These are phyloP conservation scores for Rhizoglyphus robini DNA, from an alignment of 1,140 invertebrate species.

Conservation along the genomic window DNA sequence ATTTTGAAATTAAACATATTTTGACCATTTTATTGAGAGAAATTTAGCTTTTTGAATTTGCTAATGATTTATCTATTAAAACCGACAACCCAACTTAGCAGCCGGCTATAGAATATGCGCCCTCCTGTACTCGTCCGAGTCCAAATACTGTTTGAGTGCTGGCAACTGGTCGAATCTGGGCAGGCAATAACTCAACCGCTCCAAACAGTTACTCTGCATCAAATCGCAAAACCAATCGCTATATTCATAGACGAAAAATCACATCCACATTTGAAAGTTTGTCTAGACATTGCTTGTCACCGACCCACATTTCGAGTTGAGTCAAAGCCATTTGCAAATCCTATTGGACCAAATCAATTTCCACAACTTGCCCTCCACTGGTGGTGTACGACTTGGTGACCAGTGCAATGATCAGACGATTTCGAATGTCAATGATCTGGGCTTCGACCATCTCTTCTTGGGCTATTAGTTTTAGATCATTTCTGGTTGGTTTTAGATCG, in stretches of 20 bases:
- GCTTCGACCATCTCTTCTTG: no score
- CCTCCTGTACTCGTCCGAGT: slow-evolving; percentile 27
- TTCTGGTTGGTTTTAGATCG: slow-evolving; percentile 10
- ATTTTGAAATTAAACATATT: no score
- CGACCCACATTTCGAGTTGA: slow-evolving; percentile 28
- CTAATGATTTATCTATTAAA: neutral
- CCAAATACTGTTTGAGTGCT: slow-evolving; percentile 32
- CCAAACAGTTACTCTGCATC: slow-evolving; percentile 34
- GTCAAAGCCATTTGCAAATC: slow-evolving; percentile 30
- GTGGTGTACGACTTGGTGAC: no score
- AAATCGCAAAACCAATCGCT: slow-evolving; percentile 36
- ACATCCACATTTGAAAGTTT: slow-evolving; percentile 39
- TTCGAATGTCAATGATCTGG: no score
- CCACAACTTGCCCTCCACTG: slow-evolving; percentile 28
- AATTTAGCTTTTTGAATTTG: no score
- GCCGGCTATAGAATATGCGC: neutral
- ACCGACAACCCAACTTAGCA: neutral
- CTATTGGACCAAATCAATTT: slow-evolving; percentile 18
- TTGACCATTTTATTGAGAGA: no score
- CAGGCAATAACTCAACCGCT: slow-evolving; percentile 34
- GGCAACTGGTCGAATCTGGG: slow-evolving; percentile 33
- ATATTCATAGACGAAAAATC: slow-evolving; percentile 40
- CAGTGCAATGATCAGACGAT: no score
- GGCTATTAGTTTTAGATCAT: no score
- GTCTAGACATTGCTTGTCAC: slow-evolving; percentile 30